Evolutionary conservation across 2,113 vertebrate genomes (phyloP).

Genomic region (Cepphus grylle): DNA sequence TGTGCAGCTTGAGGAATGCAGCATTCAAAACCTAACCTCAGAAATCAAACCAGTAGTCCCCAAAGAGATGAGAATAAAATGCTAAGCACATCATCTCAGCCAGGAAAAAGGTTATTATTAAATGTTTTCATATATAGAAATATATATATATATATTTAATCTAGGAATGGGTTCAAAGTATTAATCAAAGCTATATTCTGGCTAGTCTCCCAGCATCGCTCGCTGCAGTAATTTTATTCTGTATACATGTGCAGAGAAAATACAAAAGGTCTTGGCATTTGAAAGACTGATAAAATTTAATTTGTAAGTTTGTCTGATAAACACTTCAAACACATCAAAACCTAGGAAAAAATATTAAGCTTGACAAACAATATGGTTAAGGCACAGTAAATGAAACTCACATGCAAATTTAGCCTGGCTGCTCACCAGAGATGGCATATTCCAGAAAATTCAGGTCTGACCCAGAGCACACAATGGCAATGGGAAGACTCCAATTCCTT

Average conservation of each 20-base stretch:
- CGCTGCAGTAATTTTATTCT: constrained; percentile 8
- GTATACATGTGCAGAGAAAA: background rate
- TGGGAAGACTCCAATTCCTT: background rate
- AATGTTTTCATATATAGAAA: constrained; percentile 43
- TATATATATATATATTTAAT: constrained; percentile 12
- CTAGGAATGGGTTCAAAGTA: constrained; percentile 31
- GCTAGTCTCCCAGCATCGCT: constrained; percentile 10
- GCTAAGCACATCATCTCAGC: background rate
- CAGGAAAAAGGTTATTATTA: constrained; percentile 62
- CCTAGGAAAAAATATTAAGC: background rate
- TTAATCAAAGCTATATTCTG: constrained; percentile 53
- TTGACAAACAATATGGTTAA: background rate
- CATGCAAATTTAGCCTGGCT: background rate
- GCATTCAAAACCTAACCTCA: background rate
- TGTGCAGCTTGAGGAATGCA: background rate
- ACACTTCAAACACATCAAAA: constrained; percentile 27
- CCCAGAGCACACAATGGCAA: background rate
- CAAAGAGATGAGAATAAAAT: constrained; percentile 6
- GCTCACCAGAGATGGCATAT: background rate
- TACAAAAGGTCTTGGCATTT: constrained; percentile 65
- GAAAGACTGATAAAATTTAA: constrained; percentile 62
- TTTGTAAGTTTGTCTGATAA: constrained; percentile 62
- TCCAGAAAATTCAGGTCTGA: background rate
- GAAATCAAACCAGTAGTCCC: background rate
- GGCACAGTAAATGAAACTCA: background rate